Evolutionary conservation across 2,797 vertebrate genomes (phyloP), one percentile per base, ranked within the genome.

Genomic region (Spinus pinus): DNA sequence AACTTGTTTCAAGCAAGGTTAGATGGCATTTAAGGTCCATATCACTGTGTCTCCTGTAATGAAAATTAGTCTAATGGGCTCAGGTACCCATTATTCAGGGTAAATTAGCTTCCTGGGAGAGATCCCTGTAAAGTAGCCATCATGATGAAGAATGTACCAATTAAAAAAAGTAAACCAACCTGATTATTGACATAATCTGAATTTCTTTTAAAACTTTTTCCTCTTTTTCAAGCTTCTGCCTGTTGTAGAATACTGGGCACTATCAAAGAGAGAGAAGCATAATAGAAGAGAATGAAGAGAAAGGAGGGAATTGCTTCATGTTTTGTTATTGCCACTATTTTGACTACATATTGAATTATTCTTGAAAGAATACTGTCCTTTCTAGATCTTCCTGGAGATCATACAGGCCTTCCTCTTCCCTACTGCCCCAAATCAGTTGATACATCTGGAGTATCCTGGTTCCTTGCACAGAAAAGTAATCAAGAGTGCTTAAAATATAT

Each of bases 21-120:
- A 94, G 87, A 81, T 81, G 80, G 79, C 85, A 94, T 96, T 95
- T 93, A 92, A 94, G 80, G 81, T 88, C 49, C 47, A 46, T 93
- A 86, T 90, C 66, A 70, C 51, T 53, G 35, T 94, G 81, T 88
- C 82, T 92, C 60, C 58, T 53, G 69, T 93, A 96, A 94, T 91
- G 94, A 94, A 93, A 95, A 96, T 96, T 94, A 92, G 94, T 91
- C 87, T 95, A 96, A 92, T 92, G 56, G 89, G 85, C 64, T 66
- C 53, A 93, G 92, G 16, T 81, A 91, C 9, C 71, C 57, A 93
- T 96, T 94, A 95, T 74, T 96, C 90, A 94, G 35, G 65, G 57
- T 95, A 95, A 96, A 95, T 94, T 94, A 93, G 60, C 92, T 96
- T 96, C 90, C 85, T 96, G 70, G 80, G 88, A 95, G 88, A 96